Percentiles rank a stretch among this genome's conserved stretches.
Conservation (phyloP, 2,888 invertebrate genomes). For the Malthinus flaveolus region DNA sequence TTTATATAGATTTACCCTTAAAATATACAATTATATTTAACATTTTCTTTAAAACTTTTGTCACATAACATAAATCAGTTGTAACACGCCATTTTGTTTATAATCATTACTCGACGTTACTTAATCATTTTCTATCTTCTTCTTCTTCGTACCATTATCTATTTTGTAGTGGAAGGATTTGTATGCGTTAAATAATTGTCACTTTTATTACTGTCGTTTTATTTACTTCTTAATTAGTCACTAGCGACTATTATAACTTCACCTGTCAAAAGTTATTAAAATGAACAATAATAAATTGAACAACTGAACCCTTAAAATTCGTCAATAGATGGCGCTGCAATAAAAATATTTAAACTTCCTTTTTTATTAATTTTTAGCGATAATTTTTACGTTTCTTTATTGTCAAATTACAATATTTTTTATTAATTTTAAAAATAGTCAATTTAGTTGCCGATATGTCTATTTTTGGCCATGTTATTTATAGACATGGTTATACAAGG, state of each 20-base stretch:
- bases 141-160: slow-evolving; percentile 1
- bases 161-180: slow-evolving; percentile 1
- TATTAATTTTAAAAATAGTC: too few relatives aligned
- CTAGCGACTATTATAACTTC: background rate
- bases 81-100: slow-evolving; percentile 43
- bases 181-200: background rate
- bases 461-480: too few relatives aligned
- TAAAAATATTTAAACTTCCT: too few relatives aligned
- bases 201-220: background rate
- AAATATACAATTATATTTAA: slow-evolving; percentile 30
- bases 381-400: too few relatives aligned
- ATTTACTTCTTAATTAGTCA: background rate
- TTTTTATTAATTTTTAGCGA: too few relatives aligned
- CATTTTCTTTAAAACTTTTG: slow-evolving; percentile 37
- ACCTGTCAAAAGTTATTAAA: too few relatives aligned
- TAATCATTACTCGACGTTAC: slow-evolving; percentile 27
- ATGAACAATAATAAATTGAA: too few relatives aligned
- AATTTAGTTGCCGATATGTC: too few relatives aligned
- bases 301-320: too few relatives aligned
- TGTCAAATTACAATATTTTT: too few relatives aligned
- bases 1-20: slow-evolving; percentile 24
- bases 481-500: too few relatives aligned
- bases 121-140: slow-evolving; percentile 4
- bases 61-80: slow-evolving; percentile 44
- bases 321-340: too few relatives aligned